phyloP scores from a whole-genome alignment of 2,113 vertebrate species.

The Emberiza fucata region DNA sequence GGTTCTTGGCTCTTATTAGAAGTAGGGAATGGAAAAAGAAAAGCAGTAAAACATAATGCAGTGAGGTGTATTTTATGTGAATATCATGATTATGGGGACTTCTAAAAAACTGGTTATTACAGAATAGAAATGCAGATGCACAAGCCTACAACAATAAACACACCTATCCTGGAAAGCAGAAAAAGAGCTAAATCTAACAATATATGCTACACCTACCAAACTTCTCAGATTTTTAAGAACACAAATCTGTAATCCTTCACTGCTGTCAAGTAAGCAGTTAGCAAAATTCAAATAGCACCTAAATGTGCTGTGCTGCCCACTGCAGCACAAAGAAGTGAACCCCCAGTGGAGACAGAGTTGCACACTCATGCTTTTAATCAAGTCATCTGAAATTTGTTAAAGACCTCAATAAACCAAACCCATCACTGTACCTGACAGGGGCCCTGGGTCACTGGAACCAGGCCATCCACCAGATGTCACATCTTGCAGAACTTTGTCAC shows the following conservation, averaged over 20 bases:
- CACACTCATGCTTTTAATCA: not conserved
- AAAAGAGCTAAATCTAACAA: not conserved
- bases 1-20: not conserved
- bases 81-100: not conserved
- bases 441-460: not conserved
- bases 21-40: not conserved
- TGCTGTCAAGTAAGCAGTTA: not conserved
- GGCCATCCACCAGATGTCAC: slow-evolving; percentile 9
- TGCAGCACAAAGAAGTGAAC: not conserved
- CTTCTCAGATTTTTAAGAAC: not conserved
- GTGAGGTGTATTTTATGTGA: not conserved
- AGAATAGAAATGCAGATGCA: not conserved
- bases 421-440: not conserved
- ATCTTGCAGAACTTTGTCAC: slow-evolving; percentile 13
- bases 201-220: not conserved
- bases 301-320: not conserved
- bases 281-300: not conserved
- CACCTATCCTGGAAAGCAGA: not conserved
- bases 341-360: not conserved
- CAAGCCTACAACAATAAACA: not conserved
- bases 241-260: not conserved
- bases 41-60: not conserved
- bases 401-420: not conserved
- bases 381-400: not conserved
- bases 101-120: not conserved